Percentiles rank a stretch among this genome's conserved stretches.
phyloP scores from a whole-genome alignment of 2,113 vertebrate species.

The Hippolais icterina region DNA sequence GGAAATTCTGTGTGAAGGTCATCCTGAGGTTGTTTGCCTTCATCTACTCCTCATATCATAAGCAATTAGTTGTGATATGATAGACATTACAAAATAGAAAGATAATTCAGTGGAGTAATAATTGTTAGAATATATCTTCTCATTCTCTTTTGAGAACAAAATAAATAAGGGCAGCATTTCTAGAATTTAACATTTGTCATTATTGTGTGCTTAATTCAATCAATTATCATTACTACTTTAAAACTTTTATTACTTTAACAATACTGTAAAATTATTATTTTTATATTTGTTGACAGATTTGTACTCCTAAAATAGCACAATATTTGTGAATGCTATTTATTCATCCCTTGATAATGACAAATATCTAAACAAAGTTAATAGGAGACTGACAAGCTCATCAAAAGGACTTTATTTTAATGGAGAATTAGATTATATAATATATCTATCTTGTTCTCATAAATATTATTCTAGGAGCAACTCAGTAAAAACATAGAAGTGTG shows the following conservation, averaged over 20 bases:
- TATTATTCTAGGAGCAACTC: background rate
- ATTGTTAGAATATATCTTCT: background rate
- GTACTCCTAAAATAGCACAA: background rate
- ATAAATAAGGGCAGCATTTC: background rate
- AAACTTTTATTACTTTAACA: background rate
- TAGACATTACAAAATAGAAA: background rate
- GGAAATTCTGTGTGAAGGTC: background rate
- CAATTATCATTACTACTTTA: background rate
- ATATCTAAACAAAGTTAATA: background rate
- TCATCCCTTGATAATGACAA: background rate
- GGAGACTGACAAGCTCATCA: background rate
- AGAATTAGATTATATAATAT: background rate
- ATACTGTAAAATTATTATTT: background rate
- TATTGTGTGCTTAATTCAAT: background rate
- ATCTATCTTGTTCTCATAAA: background rate
- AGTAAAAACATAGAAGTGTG: background rate
- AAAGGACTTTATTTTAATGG: background rate
- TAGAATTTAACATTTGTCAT: background rate
- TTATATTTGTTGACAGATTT: background rate
- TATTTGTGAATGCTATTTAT: background rate
- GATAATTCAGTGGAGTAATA: background rate
- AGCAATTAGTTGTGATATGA: background rate
- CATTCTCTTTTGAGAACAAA: background rate
- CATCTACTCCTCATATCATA: background rate
- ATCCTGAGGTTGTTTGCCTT: background rate